phyloP scores from a whole-genome alignment of 2,113 vertebrate species.

The Rhadina sibilatrix region DNA sequence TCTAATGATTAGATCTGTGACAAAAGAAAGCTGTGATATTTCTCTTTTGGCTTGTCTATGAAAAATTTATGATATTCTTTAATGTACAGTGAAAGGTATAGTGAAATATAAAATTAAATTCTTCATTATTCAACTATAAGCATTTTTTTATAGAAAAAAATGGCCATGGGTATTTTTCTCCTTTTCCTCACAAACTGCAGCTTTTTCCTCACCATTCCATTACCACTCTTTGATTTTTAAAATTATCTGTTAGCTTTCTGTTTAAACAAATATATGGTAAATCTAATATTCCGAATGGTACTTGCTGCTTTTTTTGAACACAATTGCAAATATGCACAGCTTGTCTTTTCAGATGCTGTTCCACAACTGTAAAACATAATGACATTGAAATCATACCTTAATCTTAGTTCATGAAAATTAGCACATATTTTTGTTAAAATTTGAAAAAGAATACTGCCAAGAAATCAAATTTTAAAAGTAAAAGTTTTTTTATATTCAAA shows the following conservation, averaged over 20 bases:
- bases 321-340: not conserved
- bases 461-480: not conserved
- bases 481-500: not conserved
- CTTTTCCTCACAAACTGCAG: not conserved
- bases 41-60: not conserved
- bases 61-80: not conserved
- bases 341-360: not conserved
- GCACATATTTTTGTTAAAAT: not conserved
- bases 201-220: not conserved
- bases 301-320: not conserved
- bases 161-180: not conserved
- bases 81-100: not conserved
- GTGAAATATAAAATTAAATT: not conserved
- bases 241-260: not conserved
- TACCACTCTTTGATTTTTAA: not conserved
- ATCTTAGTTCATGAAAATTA: not conserved
- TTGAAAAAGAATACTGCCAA: not conserved
- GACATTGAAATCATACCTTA: not conserved
- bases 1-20: fast-evolving
- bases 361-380: not conserved
- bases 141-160: too few species aligned
- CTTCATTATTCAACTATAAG: not conserved
- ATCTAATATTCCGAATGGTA: not conserved
- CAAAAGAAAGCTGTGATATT: not conserved
- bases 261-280: not conserved